phyloP scores from a whole-genome alignment of 2,797 vertebrate genomes.

The Ptychadena robeensis region DNA sequence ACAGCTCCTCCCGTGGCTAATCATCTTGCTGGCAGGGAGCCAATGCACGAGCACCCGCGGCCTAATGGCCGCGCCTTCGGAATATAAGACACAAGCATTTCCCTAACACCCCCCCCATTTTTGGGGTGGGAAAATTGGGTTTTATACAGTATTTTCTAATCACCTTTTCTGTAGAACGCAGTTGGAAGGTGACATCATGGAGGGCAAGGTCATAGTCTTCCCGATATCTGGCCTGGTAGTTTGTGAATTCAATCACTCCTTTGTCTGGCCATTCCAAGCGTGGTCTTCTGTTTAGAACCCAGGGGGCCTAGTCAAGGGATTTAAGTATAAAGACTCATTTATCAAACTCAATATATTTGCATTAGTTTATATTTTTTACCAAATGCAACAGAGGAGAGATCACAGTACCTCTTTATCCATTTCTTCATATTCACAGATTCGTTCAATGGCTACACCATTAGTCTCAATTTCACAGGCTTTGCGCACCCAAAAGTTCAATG shows the following conservation, averaged over 20 bases:
- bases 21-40: no score
- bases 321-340: conserved; percentile 41
- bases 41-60: no score
- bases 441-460: conserved; percentile 70
- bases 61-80: no score
- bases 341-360: not conserved
- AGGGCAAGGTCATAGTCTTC: conserved; percentile 66
- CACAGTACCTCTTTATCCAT: conserved; percentile 70
- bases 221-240: conserved; percentile 67
- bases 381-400: not conserved
- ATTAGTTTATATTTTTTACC: not conserved
- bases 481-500: conserved; percentile 69
- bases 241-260: conserved; percentile 70
- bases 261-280: conserved; percentile 68
- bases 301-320: conserved; percentile 62
- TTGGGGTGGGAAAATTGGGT: no score
- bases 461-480: conserved; percentile 73
- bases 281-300: conserved; percentile 66
- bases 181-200: conserved; percentile 68
- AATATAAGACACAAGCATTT: no score
- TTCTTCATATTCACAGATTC: conserved; percentile 70
- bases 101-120: no score
- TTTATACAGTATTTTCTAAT: not conserved
- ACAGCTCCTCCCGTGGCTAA: no score
- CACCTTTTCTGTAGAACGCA: conserved; percentile 71